Percentiles rank a stretch among this genome's conserved stretches.
These are phyloP conservation scores for Cheirogaleus medius DNA, from an alignment of 2,113 vertebrate genomes.

Conservation along the genomic window DNA sequence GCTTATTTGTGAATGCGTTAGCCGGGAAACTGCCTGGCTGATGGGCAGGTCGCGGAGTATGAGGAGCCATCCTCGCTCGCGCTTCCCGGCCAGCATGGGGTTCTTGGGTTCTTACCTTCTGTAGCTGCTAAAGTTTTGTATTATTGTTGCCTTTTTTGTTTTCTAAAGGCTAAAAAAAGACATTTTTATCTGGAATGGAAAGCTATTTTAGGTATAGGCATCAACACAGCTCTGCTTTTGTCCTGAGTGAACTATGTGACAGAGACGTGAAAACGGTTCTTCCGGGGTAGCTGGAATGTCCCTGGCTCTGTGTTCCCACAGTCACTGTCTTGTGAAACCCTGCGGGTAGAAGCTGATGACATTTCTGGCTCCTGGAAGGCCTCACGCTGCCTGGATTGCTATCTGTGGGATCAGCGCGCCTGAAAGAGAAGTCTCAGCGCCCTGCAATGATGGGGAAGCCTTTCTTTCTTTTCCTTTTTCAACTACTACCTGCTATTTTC, in stretches of 20 bases:
- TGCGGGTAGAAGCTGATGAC: not conserved
- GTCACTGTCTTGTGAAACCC: not conserved
- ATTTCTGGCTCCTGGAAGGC: not conserved
- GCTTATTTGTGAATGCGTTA: not conserved
- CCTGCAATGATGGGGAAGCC: not conserved
- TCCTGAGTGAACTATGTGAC: not conserved
- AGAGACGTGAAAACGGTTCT: not conserved
- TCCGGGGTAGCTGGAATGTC: not conserved
- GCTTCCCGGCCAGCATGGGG: not conserved
- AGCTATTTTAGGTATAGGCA: not conserved
- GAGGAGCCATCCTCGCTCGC: accelerated
- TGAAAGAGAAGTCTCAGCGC: not conserved
- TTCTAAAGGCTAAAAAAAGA: not conserved
- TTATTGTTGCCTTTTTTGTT: not conserved
- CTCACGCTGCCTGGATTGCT: not conserved
- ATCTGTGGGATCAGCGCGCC: not conserved
- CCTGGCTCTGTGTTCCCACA: not conserved
- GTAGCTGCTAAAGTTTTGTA: not conserved
- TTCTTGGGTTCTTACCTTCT: not conserved
- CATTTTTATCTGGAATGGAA: not conserved
- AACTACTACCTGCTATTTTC: too few species aligned
- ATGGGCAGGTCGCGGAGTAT: accelerated
- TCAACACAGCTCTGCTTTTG: not conserved
- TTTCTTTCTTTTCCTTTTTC: not conserved
- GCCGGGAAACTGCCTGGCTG: accelerated